phyloP scores from a whole-genome alignment of 2,113 vertebrate species.

The Phalacrocorax carbo region DNA sequence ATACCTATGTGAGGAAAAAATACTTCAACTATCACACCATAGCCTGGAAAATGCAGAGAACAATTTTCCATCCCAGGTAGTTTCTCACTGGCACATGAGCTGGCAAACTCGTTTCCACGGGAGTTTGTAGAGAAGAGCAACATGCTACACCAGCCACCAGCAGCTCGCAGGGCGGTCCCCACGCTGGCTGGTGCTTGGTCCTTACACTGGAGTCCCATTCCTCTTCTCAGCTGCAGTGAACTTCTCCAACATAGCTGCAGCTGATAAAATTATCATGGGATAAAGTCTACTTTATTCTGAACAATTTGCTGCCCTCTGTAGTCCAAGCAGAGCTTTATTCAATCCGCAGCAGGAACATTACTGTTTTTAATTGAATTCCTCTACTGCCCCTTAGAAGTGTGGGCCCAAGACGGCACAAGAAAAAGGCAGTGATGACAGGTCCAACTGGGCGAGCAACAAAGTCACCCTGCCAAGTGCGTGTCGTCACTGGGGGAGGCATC shows the following conservation, averaged over 20 bases:
- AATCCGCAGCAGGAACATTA: not conserved
- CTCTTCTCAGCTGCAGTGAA: not conserved
- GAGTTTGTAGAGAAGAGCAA: not conserved
- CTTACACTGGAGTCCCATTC: not conserved
- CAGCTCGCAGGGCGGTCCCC: fast-evolving
- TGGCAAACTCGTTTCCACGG: not conserved
- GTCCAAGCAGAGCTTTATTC: not conserved
- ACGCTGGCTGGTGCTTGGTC: not conserved
- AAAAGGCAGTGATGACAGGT: not conserved
- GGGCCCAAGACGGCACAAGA: fast-evolving
- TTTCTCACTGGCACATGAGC: not conserved
- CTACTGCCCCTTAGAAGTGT: fast-evolving
- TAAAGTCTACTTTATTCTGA: not conserved
- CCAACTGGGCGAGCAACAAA: not conserved
- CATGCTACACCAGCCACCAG: not conserved
- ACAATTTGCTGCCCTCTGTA: slow-evolving; percentile 33
- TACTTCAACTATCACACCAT: not conserved
- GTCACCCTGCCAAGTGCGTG: not conserved
- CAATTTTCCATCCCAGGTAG: not conserved
- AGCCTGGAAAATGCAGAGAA: not conserved
- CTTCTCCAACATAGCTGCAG: not conserved
- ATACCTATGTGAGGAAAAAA: fast-evolving
- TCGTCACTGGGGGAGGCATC: fast-evolving
- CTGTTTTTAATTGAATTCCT: not conserved
- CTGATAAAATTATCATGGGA: not conserved